These are phyloP conservation scores for Okapia johnstoni DNA, from an alignment of 2,113 vertebrate genomes.

Conservation along the genomic window DNA sequence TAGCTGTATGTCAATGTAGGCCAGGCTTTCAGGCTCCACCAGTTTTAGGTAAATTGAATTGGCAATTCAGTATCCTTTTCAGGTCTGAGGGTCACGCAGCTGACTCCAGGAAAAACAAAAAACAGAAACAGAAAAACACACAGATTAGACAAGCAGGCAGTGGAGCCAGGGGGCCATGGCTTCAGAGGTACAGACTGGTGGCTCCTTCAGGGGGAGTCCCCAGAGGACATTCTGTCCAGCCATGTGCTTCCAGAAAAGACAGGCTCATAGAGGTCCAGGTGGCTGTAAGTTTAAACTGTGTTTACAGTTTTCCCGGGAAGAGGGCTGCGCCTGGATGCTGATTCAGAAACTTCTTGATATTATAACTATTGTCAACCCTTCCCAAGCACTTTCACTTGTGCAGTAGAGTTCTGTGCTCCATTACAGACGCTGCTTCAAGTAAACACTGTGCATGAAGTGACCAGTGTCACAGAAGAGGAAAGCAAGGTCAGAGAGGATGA, in stretches of 20 bases:
- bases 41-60: conserved; percentile 77
- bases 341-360: background rate
- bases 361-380: background rate
- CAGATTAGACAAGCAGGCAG: conserved; percentile 29
- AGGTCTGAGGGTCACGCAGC: conserved; percentile 34
- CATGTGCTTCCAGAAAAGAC: conserved; percentile 1
- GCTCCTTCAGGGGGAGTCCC: background rate
- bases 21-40: conserved; percentile 70
- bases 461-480: background rate
- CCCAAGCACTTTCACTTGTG: background rate
- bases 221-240: background rate
- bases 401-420: rapidly evolving
- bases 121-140: conserved; percentile 23
- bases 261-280: background rate
- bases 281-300: background rate
- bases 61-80: conserved; percentile 63
- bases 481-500: background rate
- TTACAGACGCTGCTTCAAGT: background rate
- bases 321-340: background rate
- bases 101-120: conserved; percentile 48
- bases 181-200: background rate
- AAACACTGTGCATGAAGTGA: background rate
- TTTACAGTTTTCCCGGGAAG: background rate
- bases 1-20: conserved; percentile 67
- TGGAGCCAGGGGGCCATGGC: background rate